Evolutionary conservation across 2,888 invertebrate species (phyloP), one percentile per base, ranked within the genome.

Genomic region (Ryuthela nishihirai): DNA sequence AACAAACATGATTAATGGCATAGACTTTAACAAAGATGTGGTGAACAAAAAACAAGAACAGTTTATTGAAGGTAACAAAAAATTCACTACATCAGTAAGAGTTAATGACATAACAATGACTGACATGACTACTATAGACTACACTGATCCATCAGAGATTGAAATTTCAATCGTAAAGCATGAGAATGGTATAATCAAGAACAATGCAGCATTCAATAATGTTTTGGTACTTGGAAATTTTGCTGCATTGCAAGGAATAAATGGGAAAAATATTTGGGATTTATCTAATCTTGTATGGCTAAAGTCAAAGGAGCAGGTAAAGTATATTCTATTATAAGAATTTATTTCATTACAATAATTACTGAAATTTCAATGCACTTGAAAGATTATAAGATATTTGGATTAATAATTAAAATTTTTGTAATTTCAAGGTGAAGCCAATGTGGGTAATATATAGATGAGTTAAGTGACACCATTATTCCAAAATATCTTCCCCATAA

Each of bases 61-160:
- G 21, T 48, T 59, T 24, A 39, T 59, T 1, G 21, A 3, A 1
- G 59, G 53, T 2, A 17, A 43, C 9, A 47, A 48, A 18, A 39
- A 23, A 15, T 59, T 59, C 24, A 3, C 15, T 0, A 3, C 38
- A 0, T 23, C 12, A 4, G 3, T 59, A 12, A 21, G 15, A 1
- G 59, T 35, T 1, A 21, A 48, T n/a, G 25, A 24, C 7, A 38
- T 59, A 12, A 43, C 21, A 18, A 53, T 59, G 53, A 40, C 44
- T 1, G 59, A 59, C 3, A 44, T 32, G 12, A 40, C 48, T 15
- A 53, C 39, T 0, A n/a, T 59, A 15, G 53, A 59, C 21, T 39
- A 15, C 0, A 53, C 53, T 3, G 59, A 59, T 39, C 52, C 53
- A 3, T 59, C 59, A 2, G 18, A 50, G 10, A n/a, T 59, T n/a